phyloP scores from a whole-genome alignment of 2,113 vertebrate genomes.

The Talpa occidentalis region DNA sequence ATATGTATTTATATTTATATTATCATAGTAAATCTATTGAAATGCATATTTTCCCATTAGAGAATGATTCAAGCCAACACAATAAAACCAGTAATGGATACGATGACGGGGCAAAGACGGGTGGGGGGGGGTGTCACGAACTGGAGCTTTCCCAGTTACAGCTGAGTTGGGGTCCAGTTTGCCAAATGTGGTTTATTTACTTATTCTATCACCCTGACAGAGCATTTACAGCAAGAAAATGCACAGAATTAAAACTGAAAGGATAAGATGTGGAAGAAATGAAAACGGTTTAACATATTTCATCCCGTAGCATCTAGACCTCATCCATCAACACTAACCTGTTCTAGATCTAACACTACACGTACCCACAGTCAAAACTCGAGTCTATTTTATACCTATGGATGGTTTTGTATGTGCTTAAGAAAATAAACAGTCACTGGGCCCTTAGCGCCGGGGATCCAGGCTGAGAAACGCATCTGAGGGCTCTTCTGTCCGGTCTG shows the following conservation, averaged over 20 bases:
- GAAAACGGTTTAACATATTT: not conserved
- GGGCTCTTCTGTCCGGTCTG: too few relatives aligned
- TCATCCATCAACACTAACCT: too few relatives aligned
- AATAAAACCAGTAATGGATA: not conserved
- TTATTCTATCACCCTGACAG: not conserved
- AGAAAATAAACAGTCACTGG: too few relatives aligned
- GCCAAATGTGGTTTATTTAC: not conserved
- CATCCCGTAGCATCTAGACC: not conserved
- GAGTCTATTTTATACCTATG: too few relatives aligned
- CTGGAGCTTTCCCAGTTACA: accelerated
- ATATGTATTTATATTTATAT: too few relatives aligned
- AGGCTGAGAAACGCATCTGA: too few relatives aligned
- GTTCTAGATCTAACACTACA: too few relatives aligned
- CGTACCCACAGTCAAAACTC: too few relatives aligned
- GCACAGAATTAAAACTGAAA: not conserved
- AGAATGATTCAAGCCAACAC: not conserved
- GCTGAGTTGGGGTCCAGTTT: not conserved
- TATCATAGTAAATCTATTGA: not conserved
- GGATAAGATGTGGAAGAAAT: not conserved
- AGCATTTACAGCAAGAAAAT: not conserved
- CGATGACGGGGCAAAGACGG: not conserved
- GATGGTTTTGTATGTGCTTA: too few relatives aligned
- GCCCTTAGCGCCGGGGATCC: too few relatives aligned
- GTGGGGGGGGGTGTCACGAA: accelerated
- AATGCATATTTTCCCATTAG: not conserved